Base-by-base conservation (phyloP, 53 echinoderm and acorn worm species). In the Holothuria leucospilota region DNA sequence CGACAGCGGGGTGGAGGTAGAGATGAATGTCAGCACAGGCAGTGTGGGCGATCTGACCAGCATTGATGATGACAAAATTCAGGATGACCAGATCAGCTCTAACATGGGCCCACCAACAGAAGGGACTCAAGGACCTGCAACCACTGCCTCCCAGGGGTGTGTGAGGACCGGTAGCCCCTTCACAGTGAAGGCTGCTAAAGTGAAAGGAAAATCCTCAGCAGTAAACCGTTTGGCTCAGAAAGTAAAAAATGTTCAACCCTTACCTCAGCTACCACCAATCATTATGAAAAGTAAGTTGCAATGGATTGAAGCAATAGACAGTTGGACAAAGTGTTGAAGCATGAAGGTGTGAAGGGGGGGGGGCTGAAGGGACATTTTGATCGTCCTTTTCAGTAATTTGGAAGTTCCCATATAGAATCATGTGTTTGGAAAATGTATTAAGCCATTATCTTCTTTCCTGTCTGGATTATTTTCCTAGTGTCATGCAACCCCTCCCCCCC, bases 1-100 rank as follows among this genome's bases (percentile, higher is more conserved):
- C 53, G 98, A 98, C 89, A 98, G 98, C 85, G 98, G 98, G 7
- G 93, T 98, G 15, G 98, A 95, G 27, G 93, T 98, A 0, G 94
- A 94, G 85, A 98, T 98, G 98, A 94, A 92, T 89, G 87, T 89
- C 29, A 82, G 90, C n/a, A 92, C 92, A 15, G 96, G 94, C 64
- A 96, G 96, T 71, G 86, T 96, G 51, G 91, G 91, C 8, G 96
- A 96, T 70, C 93, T 96, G 62, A 94, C 94, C 14, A 84, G 85
- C 87, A 91, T 93, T 51, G 97, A 95, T 41, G 95, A 98, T 61
- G 93, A 93, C 69, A 93, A 93, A 71, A 97, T 98, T 42, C 95
- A 95, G 70, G 98, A 95, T 46, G 92, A 98, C 89, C 93, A 92
- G 84, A 93, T 98, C 86, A 94, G 94, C 61, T 96, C 96, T 53